Evolutionary conservation across 2,797 vertebrate species (phyloP).

Genomic region (Tokudaia muenninki): DNA sequence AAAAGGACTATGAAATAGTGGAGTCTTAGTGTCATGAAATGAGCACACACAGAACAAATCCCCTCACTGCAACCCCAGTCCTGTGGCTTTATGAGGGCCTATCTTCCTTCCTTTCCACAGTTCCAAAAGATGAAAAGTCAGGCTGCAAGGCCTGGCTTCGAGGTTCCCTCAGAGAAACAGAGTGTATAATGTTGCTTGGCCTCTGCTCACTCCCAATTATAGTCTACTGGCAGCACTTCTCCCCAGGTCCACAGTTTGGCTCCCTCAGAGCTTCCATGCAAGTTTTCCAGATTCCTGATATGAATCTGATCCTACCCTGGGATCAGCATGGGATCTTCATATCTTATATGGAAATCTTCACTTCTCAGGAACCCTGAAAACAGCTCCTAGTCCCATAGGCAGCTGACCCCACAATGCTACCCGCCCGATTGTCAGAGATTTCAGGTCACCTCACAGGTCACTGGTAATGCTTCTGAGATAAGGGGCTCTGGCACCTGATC

Average conservation of each 20-base stretch:
- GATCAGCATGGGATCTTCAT: not conserved
- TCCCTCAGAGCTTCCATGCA: not conserved
- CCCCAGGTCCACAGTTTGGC: not conserved
- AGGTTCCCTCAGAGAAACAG: not conserved
- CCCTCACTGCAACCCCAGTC: not conserved
- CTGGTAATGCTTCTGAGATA: not conserved
- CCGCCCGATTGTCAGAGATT: not conserved
- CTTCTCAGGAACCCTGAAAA: not conserved
- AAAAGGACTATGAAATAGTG: constrained; percentile 62
- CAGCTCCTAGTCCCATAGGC: not conserved
- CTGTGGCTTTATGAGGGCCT: not conserved
- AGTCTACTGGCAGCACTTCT: not conserved
- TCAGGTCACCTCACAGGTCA: not conserved
- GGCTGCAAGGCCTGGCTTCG: not conserved
- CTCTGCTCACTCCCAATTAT: not conserved
- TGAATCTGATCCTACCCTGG: not conserved
- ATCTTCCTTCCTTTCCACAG: not conserved
- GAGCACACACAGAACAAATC: constrained; percentile 25
- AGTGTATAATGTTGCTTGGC: not conserved
- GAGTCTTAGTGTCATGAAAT: constrained; percentile 23
- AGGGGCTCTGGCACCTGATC: not conserved
- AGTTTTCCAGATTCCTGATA: constrained; percentile 38
- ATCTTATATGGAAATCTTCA: not conserved
- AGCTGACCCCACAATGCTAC: not conserved
- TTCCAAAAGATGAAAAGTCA: not conserved